These are phyloP conservation scores for Heliothis subflexa DNA, from an alignment of 1,140 invertebrate species.

Conservation along the genomic window DNA sequence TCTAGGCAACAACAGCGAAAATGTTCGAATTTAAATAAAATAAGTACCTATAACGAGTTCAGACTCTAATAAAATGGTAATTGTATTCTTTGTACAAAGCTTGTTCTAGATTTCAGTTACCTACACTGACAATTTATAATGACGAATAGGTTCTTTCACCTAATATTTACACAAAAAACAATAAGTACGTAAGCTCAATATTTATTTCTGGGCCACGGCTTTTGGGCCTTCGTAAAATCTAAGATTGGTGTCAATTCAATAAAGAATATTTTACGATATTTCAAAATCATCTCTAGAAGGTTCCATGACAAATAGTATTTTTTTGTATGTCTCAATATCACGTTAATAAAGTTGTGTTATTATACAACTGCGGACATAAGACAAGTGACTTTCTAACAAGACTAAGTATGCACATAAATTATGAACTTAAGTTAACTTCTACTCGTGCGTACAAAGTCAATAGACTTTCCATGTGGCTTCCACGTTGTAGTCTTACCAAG, in stretches of 20 bases:
- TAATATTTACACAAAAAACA: no score
- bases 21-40: neutral
- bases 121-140: neutral
- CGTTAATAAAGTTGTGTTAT: neutral
- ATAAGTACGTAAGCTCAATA: no score
- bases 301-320: no score
- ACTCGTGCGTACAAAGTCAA: slow-evolving; percentile 12
- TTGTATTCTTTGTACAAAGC: neutral
- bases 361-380: no score
- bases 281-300: no score
- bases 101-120: neutral
- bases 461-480: neutral
- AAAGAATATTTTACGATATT: no score
- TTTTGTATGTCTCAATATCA: no score
- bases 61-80: neutral
- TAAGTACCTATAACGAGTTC: neutral
- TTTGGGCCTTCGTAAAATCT: no score
- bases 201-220: no score
- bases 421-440: neutral
- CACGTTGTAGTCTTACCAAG: no score
- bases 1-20: neutral
- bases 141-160: no score
- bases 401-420: slow-evolving; percentile 5
- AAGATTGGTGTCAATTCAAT: no score
- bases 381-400: neutral